Evolutionary conservation across 2,113 vertebrate genomes (phyloP), one percentile per base, ranked within the genome.

Genomic region (Elgaria multicarinata): DNA sequence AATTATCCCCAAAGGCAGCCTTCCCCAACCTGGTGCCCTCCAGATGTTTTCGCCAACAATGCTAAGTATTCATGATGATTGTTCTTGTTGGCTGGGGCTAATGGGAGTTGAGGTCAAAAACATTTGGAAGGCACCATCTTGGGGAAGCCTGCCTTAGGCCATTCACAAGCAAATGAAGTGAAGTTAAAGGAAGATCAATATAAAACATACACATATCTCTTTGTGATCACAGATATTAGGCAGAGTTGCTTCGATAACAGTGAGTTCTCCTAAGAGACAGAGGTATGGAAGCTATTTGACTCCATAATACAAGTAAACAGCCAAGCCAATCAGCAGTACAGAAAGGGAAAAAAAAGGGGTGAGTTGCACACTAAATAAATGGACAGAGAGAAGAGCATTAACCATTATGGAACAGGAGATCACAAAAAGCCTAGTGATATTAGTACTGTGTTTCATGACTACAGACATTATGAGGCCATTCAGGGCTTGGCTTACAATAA

Each of bases 341-440:
- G 99, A 97, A 16, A 98, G 0, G 1, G 98, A 97, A 95, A 99
- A 99, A 84, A 97, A 92, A 5, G 95, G 93, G 0, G 98, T 98
- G 89, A 99, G 98, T 96, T 98, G 98, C 83, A 99, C 95, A 87
- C 95, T 96, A 89, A 99, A 97, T 33, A 98, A 87, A 20, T 92
- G 76, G 83, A 98, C 97, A 0, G 98, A 99, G 42, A 99, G 93
- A 46, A 98, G 46, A 0, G 98, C 98, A 0, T 99, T 99, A 44
- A 99, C 98, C 91, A 99, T 95, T 95, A 99, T 97, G 12, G 99
- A 98, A 91, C 97, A 98, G 94, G 99, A 99, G 93, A 99, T 99
- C 69, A 99, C 89, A 6, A 99, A 99, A 66, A 99, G 98, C 46
- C 98, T 97, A 3, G 98, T 98, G 96, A 99, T 99, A 89, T 98